Evolutionary conservation across 2,797 vertebrate species (phyloP).

Genomic region (Buphagus erythrorhynchus): DNA sequence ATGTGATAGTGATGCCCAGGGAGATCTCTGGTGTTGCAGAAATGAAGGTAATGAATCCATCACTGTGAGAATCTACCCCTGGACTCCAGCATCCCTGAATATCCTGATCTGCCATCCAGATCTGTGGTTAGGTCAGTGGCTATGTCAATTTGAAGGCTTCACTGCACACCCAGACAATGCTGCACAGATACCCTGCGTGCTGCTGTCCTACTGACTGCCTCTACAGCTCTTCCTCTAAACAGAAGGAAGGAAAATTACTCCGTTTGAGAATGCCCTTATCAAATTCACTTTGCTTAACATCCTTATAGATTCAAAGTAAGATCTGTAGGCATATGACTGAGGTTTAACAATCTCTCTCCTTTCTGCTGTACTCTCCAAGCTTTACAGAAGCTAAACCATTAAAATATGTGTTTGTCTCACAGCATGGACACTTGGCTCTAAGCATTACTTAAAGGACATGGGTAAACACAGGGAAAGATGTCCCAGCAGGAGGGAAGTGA

Average conservation of each 20-base stretch:
- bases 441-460: slow-evolving; percentile 40
- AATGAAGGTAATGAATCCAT: background rate
- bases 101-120: background rate
- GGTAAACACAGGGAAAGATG: slow-evolving; percentile 47
- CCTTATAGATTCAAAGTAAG: background rate
- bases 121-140: background rate
- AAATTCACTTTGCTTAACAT: background rate
- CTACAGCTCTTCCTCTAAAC: background rate
- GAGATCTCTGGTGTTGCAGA: background rate
- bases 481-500: slow-evolving; percentile 39
- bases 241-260: background rate
- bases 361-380: background rate
- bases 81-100: background rate
- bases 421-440: slow-evolving; percentile 21
- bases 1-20: background rate
- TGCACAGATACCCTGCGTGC: background rate
- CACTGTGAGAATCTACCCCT: background rate
- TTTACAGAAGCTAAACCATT: slow-evolving; percentile 11
- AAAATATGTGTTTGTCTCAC: slow-evolving; percentile 36
- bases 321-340: background rate
- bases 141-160: background rate
- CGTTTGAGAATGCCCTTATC: background rate
- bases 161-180: accelerated
- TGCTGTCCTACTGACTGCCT: accelerated
- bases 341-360: background rate